Evolutionary conservation across 2,888 invertebrate genomes (phyloP).

Genomic region (Tiliacea aurago): DNA sequence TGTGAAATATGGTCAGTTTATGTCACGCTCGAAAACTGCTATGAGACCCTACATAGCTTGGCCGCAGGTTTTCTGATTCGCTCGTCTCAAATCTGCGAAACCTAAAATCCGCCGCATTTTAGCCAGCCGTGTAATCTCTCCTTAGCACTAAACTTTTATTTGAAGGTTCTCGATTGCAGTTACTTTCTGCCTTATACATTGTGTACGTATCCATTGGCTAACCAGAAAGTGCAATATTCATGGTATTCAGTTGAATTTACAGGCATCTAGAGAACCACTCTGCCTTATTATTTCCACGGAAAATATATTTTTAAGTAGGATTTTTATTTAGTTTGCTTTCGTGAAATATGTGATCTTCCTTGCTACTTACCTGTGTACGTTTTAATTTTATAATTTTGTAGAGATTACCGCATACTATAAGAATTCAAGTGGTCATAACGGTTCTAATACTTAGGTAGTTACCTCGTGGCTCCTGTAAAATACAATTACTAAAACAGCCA

Average conservation of each 20-base stretch:
- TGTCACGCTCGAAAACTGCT: too few species aligned
- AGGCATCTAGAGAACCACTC: neutral
- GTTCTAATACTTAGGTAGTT: neutral
- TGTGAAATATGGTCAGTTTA: neutral
- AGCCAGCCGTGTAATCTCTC: slow-evolving; percentile 3
- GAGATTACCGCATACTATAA: too few species aligned
- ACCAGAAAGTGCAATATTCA: slow-evolving; percentile 28
- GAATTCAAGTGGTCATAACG: neutral
- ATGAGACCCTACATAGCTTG: neutral
- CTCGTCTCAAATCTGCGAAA: neutral
- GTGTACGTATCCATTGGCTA: neutral
- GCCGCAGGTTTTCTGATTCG: slow-evolving; percentile 1
- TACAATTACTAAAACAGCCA: neutral
- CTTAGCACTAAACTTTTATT: slow-evolving; percentile 25
- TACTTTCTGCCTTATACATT: neutral
- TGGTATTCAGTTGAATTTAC: neutral
- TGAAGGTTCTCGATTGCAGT: neutral
- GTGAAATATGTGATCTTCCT: neutral
- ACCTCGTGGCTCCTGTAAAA: neutral
- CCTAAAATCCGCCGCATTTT: slow-evolving; percentile 1
- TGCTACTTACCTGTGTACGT: neutral
- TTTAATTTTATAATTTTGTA: neutral
- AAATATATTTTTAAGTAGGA: neutral
- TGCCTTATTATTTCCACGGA: neutral
- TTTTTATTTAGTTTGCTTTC: neutral